These are phyloP conservation scores for Strigamia maritima DNA, from an alignment of 2,888 invertebrate species.

Conservation along the genomic window DNA sequence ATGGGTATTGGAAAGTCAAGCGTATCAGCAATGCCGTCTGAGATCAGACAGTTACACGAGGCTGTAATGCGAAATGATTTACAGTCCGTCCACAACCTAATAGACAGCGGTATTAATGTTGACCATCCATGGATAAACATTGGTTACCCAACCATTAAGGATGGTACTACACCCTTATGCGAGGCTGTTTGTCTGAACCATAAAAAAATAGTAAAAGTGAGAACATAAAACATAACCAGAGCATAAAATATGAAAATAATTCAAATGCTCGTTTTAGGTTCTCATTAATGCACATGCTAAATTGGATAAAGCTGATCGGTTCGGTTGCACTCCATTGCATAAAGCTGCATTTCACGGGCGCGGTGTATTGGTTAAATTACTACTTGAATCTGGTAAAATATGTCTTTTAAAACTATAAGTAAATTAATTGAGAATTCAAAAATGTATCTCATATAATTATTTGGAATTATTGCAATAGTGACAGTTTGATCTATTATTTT, in stretches of 20 bases:
- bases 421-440: too few relatives aligned
- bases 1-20: constrained; percentile 41
- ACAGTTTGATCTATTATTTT: too few relatives aligned
- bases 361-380: constrained; percentile 38
- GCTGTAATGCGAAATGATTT: constrained; percentile 54
- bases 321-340: constrained; percentile 51
- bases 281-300: constrained; percentile 50
- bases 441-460: too few relatives aligned
- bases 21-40: constrained; percentile 49
- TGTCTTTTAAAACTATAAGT: neutral
- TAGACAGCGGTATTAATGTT: constrained; percentile 51
- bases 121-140: constrained; percentile 54
- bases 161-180: constrained; percentile 54
- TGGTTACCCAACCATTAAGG: constrained; percentile 53
- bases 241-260: neutral
- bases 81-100: constrained; percentile 48
- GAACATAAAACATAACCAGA: neutral
- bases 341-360: constrained; percentile 51
- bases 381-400: constrained; percentile 41
- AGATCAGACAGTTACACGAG: constrained; percentile 52
- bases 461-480: too few relatives aligned
- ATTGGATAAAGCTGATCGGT: constrained; percentile 26
- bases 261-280: constrained; percentile 45
- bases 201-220: constrained; percentile 52
- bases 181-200: constrained; percentile 54